phyloP scores from a whole-genome alignment of 1,140 invertebrate species.

The Macrosteles quadrilineatus region DNA sequence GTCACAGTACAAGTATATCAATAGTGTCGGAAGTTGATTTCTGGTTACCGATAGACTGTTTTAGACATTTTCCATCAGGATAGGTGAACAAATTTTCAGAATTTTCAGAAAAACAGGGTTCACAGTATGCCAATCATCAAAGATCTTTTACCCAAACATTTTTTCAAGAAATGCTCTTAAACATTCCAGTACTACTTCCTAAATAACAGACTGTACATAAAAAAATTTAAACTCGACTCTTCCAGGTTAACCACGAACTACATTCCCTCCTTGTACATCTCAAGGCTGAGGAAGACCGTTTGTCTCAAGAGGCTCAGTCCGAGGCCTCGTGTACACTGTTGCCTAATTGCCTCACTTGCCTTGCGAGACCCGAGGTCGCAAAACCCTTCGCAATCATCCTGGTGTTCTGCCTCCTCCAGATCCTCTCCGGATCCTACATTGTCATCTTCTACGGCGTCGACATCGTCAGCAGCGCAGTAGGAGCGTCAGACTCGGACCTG shows the following conservation, averaged over 20 bases:
- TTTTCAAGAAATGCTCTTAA: no score
- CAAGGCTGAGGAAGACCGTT: conserved; percentile 14
- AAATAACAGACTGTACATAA: no score
- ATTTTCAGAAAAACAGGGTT: no score
- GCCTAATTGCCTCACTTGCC: neutral
- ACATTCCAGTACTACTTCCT: no score
- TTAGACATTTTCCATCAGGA: no score
- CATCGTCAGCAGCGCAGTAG: conserved; percentile 53
- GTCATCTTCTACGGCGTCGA: conserved; percentile 75
- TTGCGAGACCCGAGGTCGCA: conserved; percentile 58
- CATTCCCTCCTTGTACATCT: conserved; percentile 52
- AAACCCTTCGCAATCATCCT: conserved; percentile 72
- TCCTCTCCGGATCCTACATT: conserved; percentile 69
- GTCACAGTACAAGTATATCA: neutral
- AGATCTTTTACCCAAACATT: no score
- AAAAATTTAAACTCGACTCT: no score
- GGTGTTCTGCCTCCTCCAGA: conserved; percentile 68
- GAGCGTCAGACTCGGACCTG: conserved; percentile 3
- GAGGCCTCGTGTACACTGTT: neutral
- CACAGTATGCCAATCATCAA: no score
- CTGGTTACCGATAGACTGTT: no score
- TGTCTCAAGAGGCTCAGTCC: neutral
- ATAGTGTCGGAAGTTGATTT: no score
- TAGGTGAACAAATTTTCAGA: no score
- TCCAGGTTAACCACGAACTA: conserved; percentile 42